A percentile compares a stretch with the other conserved stretches of the same genome.
Evolutionary conservation across 2,888 invertebrate genomes (phyloP).

Genomic region (Drosophila koepferae): DNA sequence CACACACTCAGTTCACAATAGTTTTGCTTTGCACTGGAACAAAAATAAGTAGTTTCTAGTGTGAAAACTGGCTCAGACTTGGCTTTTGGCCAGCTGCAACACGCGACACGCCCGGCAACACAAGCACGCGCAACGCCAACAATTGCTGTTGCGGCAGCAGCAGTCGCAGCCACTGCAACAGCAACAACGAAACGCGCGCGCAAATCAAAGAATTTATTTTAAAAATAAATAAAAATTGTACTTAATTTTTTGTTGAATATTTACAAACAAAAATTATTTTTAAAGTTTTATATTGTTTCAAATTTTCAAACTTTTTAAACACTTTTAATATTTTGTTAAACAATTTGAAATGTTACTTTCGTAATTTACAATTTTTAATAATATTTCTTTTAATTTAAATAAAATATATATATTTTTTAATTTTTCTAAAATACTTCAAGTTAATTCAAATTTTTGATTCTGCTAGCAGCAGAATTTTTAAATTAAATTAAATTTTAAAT

Average conservation of each 20-base stretch:
- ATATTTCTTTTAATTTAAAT: neutral
- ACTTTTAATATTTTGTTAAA: neutral
- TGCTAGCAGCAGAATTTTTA: no score
- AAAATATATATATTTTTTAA: neutral
- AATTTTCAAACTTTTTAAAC: neutral
- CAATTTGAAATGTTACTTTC: neutral
- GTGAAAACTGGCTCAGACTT: constrained; percentile 16
- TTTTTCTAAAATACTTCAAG: neutral
- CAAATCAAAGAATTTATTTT: constrained; percentile 1
- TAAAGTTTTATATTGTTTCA: neutral
- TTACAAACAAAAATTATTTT: neutral
- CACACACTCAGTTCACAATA: constrained; percentile 38
- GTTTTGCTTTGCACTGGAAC: constrained; percentile 44
- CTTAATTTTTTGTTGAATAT: neutral
- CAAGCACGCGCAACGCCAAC: constrained; percentile 19
- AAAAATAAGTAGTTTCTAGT: constrained; percentile 26
- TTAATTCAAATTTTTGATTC: no score
- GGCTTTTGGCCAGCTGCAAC: constrained; percentile 33
- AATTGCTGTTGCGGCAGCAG: constrained; percentile 9
- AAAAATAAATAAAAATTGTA: neutral
- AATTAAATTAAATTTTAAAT: no score
- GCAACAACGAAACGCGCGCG: constrained; percentile 21
- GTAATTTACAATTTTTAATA: no score
- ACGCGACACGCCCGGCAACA: constrained; percentile 33
- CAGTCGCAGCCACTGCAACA: constrained; percentile 12